A percentile compares a stretch with the other conserved stretches of the same genome.
These are phyloP conservation scores for Leptodactylus fallax DNA, from an alignment of 2,797 vertebrate species.

Conservation along the genomic window DNA sequence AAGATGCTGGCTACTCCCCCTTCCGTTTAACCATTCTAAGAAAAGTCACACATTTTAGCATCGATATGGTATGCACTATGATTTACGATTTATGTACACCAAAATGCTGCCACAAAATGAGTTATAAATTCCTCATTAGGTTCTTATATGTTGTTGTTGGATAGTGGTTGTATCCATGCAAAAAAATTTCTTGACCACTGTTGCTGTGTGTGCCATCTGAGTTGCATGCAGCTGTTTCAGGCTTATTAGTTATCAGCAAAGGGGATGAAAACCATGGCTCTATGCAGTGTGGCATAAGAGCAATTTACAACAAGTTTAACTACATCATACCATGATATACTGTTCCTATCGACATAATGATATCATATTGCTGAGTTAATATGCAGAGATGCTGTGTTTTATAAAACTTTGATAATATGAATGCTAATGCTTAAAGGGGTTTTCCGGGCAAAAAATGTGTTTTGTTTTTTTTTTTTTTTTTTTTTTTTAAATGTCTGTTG, in stretches of 20 bases:
- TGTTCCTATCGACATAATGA: neutral
- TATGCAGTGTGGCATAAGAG: neutral
- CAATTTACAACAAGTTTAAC: neutral
- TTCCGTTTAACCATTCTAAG: too few species aligned
- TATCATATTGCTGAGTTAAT: neutral
- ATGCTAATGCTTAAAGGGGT: too few species aligned
- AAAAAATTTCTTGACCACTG: neutral
- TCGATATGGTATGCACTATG: too few species aligned
- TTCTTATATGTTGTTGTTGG: neutral
- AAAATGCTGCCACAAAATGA: too few species aligned
- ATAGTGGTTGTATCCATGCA: neutral
- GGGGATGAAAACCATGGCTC: neutral
- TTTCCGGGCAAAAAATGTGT: too few species aligned
- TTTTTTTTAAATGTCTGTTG: too few species aligned
- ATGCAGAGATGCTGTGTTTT: neutral
- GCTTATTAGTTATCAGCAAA: neutral
- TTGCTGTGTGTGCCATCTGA: neutral
- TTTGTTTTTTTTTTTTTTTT: too few species aligned
- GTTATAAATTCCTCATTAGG: too few species aligned
- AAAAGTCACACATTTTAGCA: too few species aligned
- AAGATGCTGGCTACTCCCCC: too few species aligned
- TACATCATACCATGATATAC: neutral
- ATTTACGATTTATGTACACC: too few species aligned
- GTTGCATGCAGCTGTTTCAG: neutral
- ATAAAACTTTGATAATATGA: neutral